Conservation (phyloP, 2,113 vertebrate species). For the Myrmophylax atrothorax region DNA sequence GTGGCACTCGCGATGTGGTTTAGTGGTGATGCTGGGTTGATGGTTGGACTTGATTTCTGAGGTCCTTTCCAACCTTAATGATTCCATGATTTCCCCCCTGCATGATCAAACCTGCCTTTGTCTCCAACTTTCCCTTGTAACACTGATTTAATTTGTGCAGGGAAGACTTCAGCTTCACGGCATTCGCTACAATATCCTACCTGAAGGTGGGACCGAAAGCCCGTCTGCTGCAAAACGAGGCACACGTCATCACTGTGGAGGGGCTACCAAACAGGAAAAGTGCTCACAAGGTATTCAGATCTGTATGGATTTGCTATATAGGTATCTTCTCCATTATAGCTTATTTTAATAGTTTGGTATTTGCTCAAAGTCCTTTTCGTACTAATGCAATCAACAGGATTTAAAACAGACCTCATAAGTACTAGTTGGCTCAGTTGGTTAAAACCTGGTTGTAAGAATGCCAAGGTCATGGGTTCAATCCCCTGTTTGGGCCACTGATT, state of each 20-base stretch:
- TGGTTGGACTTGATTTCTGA: neutral
- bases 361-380: neutral
- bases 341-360: neutral
- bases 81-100: too few relatives aligned
- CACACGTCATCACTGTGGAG: constrained; percentile 80
- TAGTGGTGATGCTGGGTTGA: neutral
- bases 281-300: constrained; percentile 55
- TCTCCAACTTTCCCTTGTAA: neutral
- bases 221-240: constrained; percentile 79
- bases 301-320: neutral
- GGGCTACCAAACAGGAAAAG: constrained; percentile 48
- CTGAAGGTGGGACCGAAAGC: constrained; percentile 89
- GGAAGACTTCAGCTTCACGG: constrained; percentile 97
- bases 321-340: neutral
- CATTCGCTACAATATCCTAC: constrained; percentile 93
- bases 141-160: constrained; percentile 70
- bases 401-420: neutral
- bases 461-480: too few relatives aligned
- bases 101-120: neutral
- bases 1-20: neutral
- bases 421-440: too few relatives aligned
- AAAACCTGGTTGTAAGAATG: too few relatives aligned
- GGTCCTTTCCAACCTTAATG: neutral
- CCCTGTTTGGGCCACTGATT: too few relatives aligned
- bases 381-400: neutral